phyloP scores from a whole-genome alignment of 2,113 vertebrate genomes.

The Labeo catla region DNA sequence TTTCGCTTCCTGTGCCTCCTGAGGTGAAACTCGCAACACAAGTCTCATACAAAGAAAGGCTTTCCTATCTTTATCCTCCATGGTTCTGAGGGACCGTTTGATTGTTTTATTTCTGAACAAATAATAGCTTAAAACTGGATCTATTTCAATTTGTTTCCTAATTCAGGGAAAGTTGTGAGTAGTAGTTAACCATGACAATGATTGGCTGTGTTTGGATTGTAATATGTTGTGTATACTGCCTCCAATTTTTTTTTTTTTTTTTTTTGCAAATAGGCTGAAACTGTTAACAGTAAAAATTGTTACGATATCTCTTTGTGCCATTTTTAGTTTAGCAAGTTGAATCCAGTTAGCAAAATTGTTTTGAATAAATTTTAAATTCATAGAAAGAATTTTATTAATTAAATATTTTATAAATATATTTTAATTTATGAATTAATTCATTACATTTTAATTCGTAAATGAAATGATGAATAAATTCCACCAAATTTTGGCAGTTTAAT shows the following conservation, averaged over 20 bases:
- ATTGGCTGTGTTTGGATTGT: not conserved
- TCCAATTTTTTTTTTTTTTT: not conserved
- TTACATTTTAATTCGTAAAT: not conserved
- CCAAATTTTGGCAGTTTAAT: no score
- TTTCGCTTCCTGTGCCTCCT: slow-evolving; percentile 32
- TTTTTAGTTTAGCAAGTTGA: not conserved
- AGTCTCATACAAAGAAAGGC: not conserved
- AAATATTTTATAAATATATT: not conserved
- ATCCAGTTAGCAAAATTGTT: not conserved
- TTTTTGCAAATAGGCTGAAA: not conserved
- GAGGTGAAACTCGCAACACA: not conserved
- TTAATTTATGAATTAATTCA: not conserved
- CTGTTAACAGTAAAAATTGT: not conserved
- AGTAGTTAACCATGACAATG: not conserved
- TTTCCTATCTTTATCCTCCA: not conserved
- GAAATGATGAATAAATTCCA: not conserved
- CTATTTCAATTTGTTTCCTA: not conserved
- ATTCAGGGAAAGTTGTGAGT: not conserved
- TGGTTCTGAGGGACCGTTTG: not conserved
- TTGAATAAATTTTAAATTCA: not conserved
- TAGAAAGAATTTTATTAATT: not conserved
- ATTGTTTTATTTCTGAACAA: not conserved
- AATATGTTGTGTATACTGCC: not conserved
- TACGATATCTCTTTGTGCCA: no score
- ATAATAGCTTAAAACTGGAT: not conserved